Evolutionary conservation across 53 echinoderm and acorn worm genomes (phyloP), one percentile per base, ranked within the genome.

Genomic region (Antedon mediterranea): DNA sequence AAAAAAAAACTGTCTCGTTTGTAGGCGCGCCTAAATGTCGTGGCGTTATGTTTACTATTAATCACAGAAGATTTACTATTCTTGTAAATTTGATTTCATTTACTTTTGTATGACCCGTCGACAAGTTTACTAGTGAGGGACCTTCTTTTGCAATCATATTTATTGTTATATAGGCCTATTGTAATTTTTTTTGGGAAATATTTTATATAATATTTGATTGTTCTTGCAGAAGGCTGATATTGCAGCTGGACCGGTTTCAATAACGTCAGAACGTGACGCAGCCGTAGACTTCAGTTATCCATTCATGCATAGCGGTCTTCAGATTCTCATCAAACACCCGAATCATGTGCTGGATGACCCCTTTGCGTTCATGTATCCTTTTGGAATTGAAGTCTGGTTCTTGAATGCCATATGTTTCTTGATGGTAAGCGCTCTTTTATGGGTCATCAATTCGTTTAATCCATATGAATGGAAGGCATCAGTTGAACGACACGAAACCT

Each of bases 401-500:
- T 79, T 98, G 77, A 92, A 92, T 78, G 79, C 93, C 30, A 82
- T 90, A 34, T 84, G 82, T 29, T 92, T 92, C 86, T 76, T 86
- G 79, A 79, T 92, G 43, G 88, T 92, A 31, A 89, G 89, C 30
- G 81, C 84, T 26, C 84, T 98, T 31, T 73, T 98, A 77, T 86
- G 84, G 71, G 83, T 88, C 79, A 90, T 93, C 88, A 92, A 90
- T 88, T 84, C 88, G 34, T 86, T 98, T 57, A 92, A 92, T 79
- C 98, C 98, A 4, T 98, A 90, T 70, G 98, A 98, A 80, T 98
- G 98, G 98, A 86, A 88, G 31, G 92, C 89, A n/a, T 78, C 86
- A 0, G 92, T 92, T 18, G 88, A 90, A 71, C 82, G 98, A 28
- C 86, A 81, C 31, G 92, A 98, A 43, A 89, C 91, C 83, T 82